Evolutionary conservation across 2,888 invertebrate species (phyloP).

Genomic region (Lampropteryx suffumata): DNA sequence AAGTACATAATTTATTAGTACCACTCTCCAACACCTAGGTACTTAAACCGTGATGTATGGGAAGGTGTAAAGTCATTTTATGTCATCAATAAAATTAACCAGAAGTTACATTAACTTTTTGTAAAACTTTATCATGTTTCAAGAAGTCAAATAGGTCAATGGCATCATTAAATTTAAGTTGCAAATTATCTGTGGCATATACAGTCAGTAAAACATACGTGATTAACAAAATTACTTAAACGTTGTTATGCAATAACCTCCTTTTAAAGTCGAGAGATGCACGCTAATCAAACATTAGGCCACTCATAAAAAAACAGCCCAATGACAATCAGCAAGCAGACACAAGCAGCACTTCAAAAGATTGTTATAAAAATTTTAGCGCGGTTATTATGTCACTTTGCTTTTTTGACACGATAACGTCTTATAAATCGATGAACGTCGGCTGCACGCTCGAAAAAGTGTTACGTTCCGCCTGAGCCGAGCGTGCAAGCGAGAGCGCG

Average conservation of each 20-base stretch:
- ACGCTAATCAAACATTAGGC: slow-evolving; percentile 48
- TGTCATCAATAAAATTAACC: background rate
- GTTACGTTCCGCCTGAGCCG: too few species aligned
- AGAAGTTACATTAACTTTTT: background rate
- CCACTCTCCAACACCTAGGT: background rate
- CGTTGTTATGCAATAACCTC: slow-evolving; percentile 14
- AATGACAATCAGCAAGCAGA: too few species aligned
- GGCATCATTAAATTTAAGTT: slow-evolving; percentile 14
- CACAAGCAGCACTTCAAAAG: too few species aligned
- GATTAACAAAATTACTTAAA: slow-evolving; percentile 9
- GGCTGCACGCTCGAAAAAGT: too few species aligned
- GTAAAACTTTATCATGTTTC: background rate
- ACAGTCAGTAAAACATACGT: background rate
- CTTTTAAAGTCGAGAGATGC: slow-evolving; percentile 12
- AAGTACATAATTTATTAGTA: too few species aligned
- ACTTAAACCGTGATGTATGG: background rate
- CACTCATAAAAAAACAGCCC: background rate
- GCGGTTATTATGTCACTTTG: too few species aligned
- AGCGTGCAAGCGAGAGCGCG: too few species aligned
- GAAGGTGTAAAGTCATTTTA: slow-evolving; percentile 1
- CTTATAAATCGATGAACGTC: too few species aligned
- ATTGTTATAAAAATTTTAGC: too few species aligned
- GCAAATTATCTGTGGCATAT: background rate
- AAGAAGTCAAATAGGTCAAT: background rate
- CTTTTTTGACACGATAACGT: too few species aligned